Base-by-base conservation (phyloP, 1,140 invertebrate species). In the Leptinotarsa lineolata region DNA sequence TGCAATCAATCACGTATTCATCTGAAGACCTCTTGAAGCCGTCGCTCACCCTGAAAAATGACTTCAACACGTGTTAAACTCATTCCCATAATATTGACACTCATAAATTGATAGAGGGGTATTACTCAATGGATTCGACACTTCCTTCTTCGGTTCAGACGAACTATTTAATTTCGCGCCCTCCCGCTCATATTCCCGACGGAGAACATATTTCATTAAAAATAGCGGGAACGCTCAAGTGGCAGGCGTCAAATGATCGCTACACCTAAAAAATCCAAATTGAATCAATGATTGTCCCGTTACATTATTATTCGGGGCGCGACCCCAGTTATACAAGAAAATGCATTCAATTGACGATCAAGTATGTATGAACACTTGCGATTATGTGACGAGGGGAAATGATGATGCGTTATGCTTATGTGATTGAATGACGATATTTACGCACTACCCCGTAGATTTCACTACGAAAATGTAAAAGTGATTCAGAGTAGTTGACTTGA, bases 181-280 rank as follows among this genome's bases (percentile, higher is more conserved):
- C 59, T 48, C 48, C 24, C 69, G 8, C 44, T 13, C 18, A 45
- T 68, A 68, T 68, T 71, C 69, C 69, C 69, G 58, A 63, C 20
- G 59, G 80, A 78, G 75, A 75, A 73, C 81, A 82, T 84, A 84
- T 84, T 84, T 84, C 83, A 84, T 84, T 83, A 82, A 81, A 78
- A 54, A 54, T 54, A 54, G 48, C 48, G 48, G 48, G 48, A 16
- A 54, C 15, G 48, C 76, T 76, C 75, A 64, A 63, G 74, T 69
- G 72, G 68, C 74, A 72, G 78, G 80, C 73, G 77, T 72, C 72
- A 78, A 80, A 82, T 83, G 80, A 83, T 83, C 82, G 82, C 81
- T 78, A 80, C 81, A 80, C 80, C 82, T 82, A 81, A 84, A 83
- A 82, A 84, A 82, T 83, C 83, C 77, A 83, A 83, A 83, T 82